These are phyloP conservation scores for Chrysomallon squamiferum DNA, from an alignment of 1,140 invertebrate genomes.

Conservation along the genomic window DNA sequence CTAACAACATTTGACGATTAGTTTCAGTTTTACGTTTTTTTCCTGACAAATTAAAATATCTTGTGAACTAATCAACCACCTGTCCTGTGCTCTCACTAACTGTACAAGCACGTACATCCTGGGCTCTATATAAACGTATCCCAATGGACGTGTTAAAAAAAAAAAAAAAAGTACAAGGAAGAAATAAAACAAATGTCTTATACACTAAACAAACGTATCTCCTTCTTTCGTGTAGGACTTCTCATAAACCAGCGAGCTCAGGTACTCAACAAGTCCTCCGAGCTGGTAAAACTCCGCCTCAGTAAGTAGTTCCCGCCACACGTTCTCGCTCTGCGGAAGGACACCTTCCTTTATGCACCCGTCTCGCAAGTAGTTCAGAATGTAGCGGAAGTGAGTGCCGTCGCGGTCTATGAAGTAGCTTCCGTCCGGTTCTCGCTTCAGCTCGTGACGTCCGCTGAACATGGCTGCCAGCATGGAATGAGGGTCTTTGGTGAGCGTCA, in stretches of 20 bases:
- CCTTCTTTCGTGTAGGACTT: constrained; percentile 1
- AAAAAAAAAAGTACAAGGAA: too few relatives aligned
- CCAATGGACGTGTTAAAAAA: too few relatives aligned
- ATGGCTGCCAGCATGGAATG: constrained; percentile 61
- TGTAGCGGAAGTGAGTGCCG: constrained; percentile 59
- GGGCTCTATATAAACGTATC: too few relatives aligned
- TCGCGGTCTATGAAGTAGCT: constrained; percentile 59
- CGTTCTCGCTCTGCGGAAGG: constrained; percentile 42
- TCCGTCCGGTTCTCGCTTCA: constrained; percentile 48
- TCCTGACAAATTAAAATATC: too few relatives aligned
- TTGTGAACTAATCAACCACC: too few relatives aligned
- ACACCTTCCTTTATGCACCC: constrained; percentile 55
- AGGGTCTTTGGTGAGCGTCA: constrained; percentile 53
- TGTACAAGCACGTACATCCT: too few relatives aligned
- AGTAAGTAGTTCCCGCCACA: constrained; percentile 48
- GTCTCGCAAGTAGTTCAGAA: constrained; percentile 55
- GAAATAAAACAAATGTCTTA: too few relatives aligned
- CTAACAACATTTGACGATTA: too few relatives aligned
- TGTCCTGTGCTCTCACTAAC: too few relatives aligned
- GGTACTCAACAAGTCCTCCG: constrained; percentile 39
- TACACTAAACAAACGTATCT: not conserved
- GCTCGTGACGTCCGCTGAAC: constrained; percentile 51
- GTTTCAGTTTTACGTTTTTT: too few relatives aligned
- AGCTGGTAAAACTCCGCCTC: constrained; percentile 58
- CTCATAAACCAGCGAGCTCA: constrained; percentile 10